Evolutionary conservation across 2,797 vertebrate species (phyloP).

Genomic region (Pantherophis vulpinus): DNA sequence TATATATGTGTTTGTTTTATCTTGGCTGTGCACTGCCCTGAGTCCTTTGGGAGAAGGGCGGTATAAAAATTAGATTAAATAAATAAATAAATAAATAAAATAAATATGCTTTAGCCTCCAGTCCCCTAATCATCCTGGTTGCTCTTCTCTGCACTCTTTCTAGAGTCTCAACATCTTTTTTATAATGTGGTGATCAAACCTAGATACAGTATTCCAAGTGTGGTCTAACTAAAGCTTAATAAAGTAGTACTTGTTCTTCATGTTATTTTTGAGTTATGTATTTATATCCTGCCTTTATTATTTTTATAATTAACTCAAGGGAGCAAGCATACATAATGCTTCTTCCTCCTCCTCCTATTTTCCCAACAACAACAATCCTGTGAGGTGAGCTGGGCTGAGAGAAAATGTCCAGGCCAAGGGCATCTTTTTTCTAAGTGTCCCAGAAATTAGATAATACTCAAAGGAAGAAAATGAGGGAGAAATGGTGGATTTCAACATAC

Average conservation of each 20-base stretch:
- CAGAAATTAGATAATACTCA: neutral
- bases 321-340: neutral
- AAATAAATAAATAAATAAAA: too few species aligned
- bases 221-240: accelerated
- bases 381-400: neutral
- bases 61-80: too few species aligned
- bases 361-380: neutral
- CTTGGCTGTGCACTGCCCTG: too few species aligned
- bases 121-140: neutral
- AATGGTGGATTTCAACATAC: neutral
- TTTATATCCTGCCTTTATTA: neutral
- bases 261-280: neutral
- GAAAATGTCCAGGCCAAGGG: neutral
- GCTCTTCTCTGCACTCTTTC: neutral
- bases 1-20: too few species aligned
- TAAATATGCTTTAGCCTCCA: neutral
- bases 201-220: too few species aligned
- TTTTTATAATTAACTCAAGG: neutral
- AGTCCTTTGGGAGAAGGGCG: too few species aligned
- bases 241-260: neutral
- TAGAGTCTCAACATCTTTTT: neutral
- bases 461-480: neutral
- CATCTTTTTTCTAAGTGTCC: neutral
- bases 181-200: too few species aligned
- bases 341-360: neutral